Evolutionary conservation across 2,113 vertebrate species (phyloP).

Genomic region (Helogale parvula): DNA sequence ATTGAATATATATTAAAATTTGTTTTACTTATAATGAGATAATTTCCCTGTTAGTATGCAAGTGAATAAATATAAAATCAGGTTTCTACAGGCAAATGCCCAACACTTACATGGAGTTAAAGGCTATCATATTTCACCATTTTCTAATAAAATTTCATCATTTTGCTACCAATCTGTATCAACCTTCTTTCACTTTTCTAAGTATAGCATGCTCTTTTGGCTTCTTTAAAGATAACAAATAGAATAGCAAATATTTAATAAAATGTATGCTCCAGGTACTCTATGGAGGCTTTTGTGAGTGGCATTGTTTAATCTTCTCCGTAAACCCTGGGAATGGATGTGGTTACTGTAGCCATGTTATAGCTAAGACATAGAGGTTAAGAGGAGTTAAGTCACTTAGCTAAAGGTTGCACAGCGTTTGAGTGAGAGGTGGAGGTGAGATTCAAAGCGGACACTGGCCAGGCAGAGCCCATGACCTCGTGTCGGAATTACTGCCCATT

Average conservation of each 20-base stretch:
- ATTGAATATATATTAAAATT: slow-evolving; percentile 1
- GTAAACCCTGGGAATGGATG: no score
- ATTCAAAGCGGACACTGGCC: background rate
- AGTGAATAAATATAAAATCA: background rate
- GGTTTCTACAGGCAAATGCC: background rate
- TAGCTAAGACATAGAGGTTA: background rate
- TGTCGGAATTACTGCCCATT: background rate
- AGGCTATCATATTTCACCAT: background rate
- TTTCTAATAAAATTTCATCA: background rate
- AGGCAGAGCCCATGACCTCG: background rate
- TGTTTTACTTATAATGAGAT: background rate
- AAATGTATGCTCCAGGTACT: background rate
- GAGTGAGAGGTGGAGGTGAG: no score
- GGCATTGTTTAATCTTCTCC: background rate
- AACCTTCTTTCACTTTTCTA: background rate
- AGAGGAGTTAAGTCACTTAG: background rate
- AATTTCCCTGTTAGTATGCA: background rate
- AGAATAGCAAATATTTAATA: slow-evolving; percentile 9
- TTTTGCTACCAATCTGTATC: background rate
- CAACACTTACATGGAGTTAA: background rate
- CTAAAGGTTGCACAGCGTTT: background rate
- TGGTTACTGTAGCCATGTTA: background rate
- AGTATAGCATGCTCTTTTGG: background rate
- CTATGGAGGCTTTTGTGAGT: background rate
- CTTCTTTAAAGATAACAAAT: background rate